Percentiles rank a stretch among this genome's conserved stretches.
phyloP scores from a whole-genome alignment of 2,113 vertebrate species.

The Anoplopoma fimbria region DNA sequence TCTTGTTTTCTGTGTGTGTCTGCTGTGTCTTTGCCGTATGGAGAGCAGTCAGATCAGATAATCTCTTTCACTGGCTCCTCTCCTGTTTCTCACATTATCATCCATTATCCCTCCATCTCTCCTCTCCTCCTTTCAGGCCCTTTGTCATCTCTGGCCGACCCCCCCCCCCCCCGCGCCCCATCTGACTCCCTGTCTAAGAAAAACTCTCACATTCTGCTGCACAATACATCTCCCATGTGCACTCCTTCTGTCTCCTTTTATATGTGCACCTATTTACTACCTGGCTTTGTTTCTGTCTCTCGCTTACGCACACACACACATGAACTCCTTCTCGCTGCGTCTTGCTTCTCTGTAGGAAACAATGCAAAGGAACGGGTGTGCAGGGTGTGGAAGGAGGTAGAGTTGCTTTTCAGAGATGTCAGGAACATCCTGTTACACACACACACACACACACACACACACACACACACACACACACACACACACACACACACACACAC shows the following conservation, averaged over 20 bases:
- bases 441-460: constrained; percentile 31
- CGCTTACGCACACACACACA: background rate
- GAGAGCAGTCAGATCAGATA: constrained; percentile 67
- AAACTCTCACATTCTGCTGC: constrained; percentile 39
- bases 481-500: constrained; percentile 56
- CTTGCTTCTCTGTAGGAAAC: constrained; percentile 60
- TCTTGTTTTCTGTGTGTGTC: constrained; percentile 27
- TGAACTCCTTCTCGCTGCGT: constrained; percentile 7
- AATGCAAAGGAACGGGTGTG: constrained; percentile 80
- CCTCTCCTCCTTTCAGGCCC: constrained; percentile 63
- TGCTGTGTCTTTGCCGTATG: constrained; percentile 36
- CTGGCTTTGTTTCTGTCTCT: constrained; percentile 43
- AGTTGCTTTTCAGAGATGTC: constrained; percentile 75
- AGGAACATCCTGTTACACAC: constrained; percentile 73
- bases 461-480: constrained; percentile 53
- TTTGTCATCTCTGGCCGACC: constrained; percentile 55
- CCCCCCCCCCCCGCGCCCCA: constrained; percentile 32
- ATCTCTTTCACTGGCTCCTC: constrained; percentile 74
- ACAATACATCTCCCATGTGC: constrained; percentile 51
- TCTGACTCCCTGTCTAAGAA: constrained; percentile 48
- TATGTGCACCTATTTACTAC: constrained; percentile 37
- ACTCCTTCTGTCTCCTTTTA: constrained; percentile 25
- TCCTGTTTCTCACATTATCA: constrained; percentile 79
- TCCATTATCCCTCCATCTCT: constrained; percentile 71
- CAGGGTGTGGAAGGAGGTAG: constrained; percentile 55